Percentiles rank a stretch among this genome's conserved stretches.
These are phyloP conservation scores for Misgurnus anguillicaudatus DNA, from an alignment of 2,113 vertebrate species.

Conservation along the genomic window DNA sequence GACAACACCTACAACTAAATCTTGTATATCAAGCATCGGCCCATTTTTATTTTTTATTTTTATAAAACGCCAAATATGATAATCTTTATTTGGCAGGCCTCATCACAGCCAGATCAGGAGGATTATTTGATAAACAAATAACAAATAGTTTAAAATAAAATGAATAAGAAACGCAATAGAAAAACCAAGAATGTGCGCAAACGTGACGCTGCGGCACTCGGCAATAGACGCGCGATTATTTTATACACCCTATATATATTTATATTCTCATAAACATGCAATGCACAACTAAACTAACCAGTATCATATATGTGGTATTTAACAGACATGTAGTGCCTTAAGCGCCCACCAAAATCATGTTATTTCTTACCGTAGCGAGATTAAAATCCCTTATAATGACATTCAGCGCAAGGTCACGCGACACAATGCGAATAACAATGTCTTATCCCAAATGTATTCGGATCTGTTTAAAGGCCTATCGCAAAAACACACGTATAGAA, in stretches of 20 bases:
- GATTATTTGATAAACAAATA: neutral
- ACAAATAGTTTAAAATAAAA: neutral
- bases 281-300: neutral
- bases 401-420: slow-evolving; percentile 69
- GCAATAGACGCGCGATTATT: neutral
- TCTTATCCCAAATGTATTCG: neutral
- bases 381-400: slow-evolving; percentile 62
- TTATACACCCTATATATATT: too few relatives aligned
- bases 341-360: slow-evolving; percentile 13
- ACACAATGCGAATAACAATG: neutral
- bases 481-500: neutral
- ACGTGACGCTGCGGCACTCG: neutral
- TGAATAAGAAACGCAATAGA: neutral
- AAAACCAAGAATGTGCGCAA: neutral
- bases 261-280: neutral
- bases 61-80: neutral
- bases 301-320: neutral
- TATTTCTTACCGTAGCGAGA: slow-evolving; percentile 69
- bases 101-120: neutral
- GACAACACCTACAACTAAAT: neutral
- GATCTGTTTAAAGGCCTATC: neutral
- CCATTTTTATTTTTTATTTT: neutral
- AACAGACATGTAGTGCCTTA: neutral
- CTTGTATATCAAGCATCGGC: too few relatives aligned
- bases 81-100: neutral